Evolutionary conservation across 2,797 vertebrate genomes (phyloP), one percentile per base, ranked within the genome.

Genomic region (Threskiornis aethiopicus): DNA sequence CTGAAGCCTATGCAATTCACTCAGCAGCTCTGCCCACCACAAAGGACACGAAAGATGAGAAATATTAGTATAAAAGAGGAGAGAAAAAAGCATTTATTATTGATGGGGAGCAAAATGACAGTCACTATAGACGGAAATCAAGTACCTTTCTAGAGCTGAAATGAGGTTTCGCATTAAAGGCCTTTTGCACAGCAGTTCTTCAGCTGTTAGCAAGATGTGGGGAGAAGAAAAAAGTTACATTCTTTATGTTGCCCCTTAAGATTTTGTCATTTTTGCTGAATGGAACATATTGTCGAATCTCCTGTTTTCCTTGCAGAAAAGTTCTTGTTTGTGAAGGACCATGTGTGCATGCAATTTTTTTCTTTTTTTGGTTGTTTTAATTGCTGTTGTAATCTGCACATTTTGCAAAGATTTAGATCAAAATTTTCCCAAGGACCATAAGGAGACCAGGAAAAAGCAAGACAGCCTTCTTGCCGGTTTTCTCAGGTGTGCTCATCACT

Each of bases 291-390:
- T 88, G 89, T 70, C 85, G 71, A 44, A 84, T 86, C 83, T 91
- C 62, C 10, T 93, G 78, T 80, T 82, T 94, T 92, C 77, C 75
- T 93, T 70, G 59, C 73, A 87, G 90, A 82, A 79, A 82, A 87
- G 87, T 54, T 92, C 91, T 94, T 65, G 94, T 96, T 87, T 93
- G 84, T 78, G 92, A 94, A 89, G 59, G 72, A 65, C 58, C 70
- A 11, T 84, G 77, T 90, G 94, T 84, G 84, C 67, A 5, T 10
- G 20, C 2, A 6, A 31, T 22, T 47, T 61, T 42, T 29, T 44
- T 22, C 25, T 5, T 51, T 71, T 78, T 85, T 51, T 11, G 6
- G 42, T 69, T 42, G 49, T 69, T 92, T 82, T 87, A 92, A 93
- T 79, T 83, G 81, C 77, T 83, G 35, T 44, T 82, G 59, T 59